Evolutionary conservation across 1,140 invertebrate species (phyloP), one percentile per base, ranked within the genome.

Genomic region (Grapholita molesta): DNA sequence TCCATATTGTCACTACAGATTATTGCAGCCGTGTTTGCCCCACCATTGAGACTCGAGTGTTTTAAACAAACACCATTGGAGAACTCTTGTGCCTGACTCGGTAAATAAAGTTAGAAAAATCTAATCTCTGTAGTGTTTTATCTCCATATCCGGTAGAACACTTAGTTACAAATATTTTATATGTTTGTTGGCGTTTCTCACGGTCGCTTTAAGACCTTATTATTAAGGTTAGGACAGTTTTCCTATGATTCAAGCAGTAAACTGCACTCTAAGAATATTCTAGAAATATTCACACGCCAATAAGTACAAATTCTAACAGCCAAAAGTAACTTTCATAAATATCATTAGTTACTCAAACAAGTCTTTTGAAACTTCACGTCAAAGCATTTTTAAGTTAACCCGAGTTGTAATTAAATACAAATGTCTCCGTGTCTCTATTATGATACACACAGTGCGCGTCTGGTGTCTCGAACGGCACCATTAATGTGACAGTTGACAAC

Each of bases 31-130:
- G 71, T 80, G 74, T 85, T 85, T 85, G 79, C 75, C 67, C 67
- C 76, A 67, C 80, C 84, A 84, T 89, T 82, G 74, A 87, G 74
- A 85, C 84, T 89, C 83, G 85, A 61, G 55, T 61, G 55, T 89
- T 88, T 86, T 84, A 85, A 86, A 87, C 81, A 89, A 87, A 86
- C 83, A 87, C 68, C 76, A 81, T 88, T 79, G 80, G 82, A 74
- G 83, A 76, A 70, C 84, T 82, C 81, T 82, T 82, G 77, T 84
- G 74, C 76, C 80, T 81, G 72, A 69, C 76, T 80, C 75, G 68
- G 78, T 82, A 85, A 89, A 88, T 83, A 88, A 74, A 33, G 55
- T 89, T 82, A 82, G 80, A 87, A 86, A 83, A 86, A 79, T 83
- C 73, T 89, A 86, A 85, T 88, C 83, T 89, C 73, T 78, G 67